Evolutionary conservation across 1,140 invertebrate genomes (phyloP).

Genomic region (Copidosoma floridanum): DNA sequence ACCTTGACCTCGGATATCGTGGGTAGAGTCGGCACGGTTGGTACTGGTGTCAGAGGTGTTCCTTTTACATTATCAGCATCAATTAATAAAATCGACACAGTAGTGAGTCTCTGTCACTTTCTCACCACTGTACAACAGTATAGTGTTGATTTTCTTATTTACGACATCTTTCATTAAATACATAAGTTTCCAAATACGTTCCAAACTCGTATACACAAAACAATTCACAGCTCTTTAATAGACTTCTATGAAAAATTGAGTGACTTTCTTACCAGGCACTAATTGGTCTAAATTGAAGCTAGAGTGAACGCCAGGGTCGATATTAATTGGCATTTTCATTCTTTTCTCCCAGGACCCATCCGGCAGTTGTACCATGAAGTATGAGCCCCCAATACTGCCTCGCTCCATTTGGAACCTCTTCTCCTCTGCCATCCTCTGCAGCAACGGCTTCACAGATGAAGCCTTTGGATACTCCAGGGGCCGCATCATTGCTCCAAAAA

Average conservation of each 20-base stretch:
- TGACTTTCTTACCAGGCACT: conserved; percentile 59
- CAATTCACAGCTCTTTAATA: no score
- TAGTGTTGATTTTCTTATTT: no score
- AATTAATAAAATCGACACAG: conserved; percentile 33
- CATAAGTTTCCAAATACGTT: no score
- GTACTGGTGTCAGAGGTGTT: conserved; percentile 69
- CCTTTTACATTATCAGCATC: conserved; percentile 54
- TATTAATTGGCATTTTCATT: conserved; percentile 82
- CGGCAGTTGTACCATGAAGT: conserved; percentile 85
- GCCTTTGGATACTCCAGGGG: conserved; percentile 80
- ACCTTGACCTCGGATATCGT: conserved; percentile 83
- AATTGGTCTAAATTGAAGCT: conserved; percentile 83
- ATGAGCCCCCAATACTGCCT: conserved; percentile 83
- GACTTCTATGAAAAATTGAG: neutral
- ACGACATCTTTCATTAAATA: no score
- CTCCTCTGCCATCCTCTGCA: conserved; percentile 89
- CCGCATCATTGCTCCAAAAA: conserved; percentile 92
- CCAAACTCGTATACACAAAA: no score
- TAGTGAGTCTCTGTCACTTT: no score
- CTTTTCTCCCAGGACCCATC: conserved; percentile 86
- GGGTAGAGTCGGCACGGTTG: conserved; percentile 78
- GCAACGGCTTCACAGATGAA: conserved; percentile 70
- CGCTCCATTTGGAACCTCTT: conserved; percentile 84
- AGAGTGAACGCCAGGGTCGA: conserved; percentile 91
- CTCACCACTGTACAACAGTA: no score